A percentile compares a stretch with the other conserved stretches of the same genome.
Conservation (phyloP, 1,140 invertebrate species). For the Pseudobourletiella spinata region DNA sequence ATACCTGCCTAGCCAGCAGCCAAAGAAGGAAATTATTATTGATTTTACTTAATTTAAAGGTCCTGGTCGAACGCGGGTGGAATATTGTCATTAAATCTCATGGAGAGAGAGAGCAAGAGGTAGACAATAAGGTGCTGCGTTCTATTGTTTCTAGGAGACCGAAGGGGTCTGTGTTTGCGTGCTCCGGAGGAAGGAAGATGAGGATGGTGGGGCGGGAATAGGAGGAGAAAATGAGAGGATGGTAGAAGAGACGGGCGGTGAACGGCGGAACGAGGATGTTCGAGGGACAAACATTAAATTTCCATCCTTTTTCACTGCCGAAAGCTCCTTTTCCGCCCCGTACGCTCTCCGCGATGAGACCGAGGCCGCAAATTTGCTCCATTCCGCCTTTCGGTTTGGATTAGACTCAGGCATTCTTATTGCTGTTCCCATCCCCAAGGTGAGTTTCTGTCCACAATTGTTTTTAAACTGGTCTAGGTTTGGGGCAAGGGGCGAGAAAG, state of each 20-base stretch:
- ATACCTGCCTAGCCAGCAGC: no score
- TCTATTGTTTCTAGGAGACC: no score
- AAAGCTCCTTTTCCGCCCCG: conserved; percentile 56
- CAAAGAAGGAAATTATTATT: no score
- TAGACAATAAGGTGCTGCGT: no score
- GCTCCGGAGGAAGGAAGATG: conserved; percentile 49
- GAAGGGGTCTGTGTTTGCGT: conserved; percentile 83
- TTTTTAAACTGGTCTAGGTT: no score
- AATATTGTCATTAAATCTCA: no score
- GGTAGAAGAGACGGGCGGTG: no score
- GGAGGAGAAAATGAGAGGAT: conserved; percentile 1
- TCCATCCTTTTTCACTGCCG: conserved; percentile 80
- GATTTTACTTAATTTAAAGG: no score
- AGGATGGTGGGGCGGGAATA: neutral
- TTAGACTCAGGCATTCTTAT: conserved; percentile 74
- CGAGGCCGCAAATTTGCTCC: conserved; percentile 65
- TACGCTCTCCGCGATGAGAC: conserved; percentile 51
- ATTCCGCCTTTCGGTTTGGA: conserved; percentile 48
- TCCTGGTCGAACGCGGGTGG: no score
- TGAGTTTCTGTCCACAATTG: conserved; percentile 3
- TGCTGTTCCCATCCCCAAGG: conserved; percentile 78
- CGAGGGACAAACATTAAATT: conserved; percentile 44
- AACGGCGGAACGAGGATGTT: no score
- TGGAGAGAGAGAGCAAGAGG: no score
- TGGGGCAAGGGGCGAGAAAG: neutral